These are phyloP conservation scores for Heliconius hewitsoni DNA, from an alignment of 1,140 invertebrate genomes.

Conservation along the genomic window DNA sequence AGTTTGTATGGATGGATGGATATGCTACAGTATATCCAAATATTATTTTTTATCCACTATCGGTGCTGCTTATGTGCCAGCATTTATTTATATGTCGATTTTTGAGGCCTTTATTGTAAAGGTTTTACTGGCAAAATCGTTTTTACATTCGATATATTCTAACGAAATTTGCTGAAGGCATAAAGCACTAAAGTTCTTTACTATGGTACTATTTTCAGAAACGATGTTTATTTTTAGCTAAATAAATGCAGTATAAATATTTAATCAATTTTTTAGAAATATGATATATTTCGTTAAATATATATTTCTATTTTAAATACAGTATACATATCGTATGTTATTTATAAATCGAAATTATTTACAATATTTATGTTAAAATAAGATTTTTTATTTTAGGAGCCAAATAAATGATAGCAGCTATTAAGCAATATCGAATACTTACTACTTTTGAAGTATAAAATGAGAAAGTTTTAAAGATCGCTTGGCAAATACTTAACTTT, in stretches of 20 bases:
- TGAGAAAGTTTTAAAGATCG: slow-evolving; percentile 8
- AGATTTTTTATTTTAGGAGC: neutral
- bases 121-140: neutral
- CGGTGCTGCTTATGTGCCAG: too few relatives aligned
- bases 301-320: neutral
- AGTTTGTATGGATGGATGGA: too few relatives aligned
- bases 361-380: neutral
- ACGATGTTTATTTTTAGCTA: too few relatives aligned
- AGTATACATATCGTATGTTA: neutral
- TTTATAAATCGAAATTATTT: neutral
- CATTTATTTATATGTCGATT: too few relatives aligned
- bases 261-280: too few relatives aligned
- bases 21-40: too few relatives aligned
- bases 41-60: too few relatives aligned
- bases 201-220: too few relatives aligned
- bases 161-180: neutral
- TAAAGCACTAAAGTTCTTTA: too few relatives aligned
- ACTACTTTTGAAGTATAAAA: slow-evolving; percentile 17
- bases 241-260: too few relatives aligned
- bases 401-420: slow-evolving; percentile 2
- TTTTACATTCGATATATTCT: neutral
- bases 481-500: slow-evolving; percentile 19
- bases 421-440: slow-evolving; percentile 1
- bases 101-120: neutral
- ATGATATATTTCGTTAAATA: too few relatives aligned